Evolutionary conservation across 2,888 invertebrate species (phyloP), one percentile per base, ranked within the genome.

Genomic region (Buathra laborator): DNA sequence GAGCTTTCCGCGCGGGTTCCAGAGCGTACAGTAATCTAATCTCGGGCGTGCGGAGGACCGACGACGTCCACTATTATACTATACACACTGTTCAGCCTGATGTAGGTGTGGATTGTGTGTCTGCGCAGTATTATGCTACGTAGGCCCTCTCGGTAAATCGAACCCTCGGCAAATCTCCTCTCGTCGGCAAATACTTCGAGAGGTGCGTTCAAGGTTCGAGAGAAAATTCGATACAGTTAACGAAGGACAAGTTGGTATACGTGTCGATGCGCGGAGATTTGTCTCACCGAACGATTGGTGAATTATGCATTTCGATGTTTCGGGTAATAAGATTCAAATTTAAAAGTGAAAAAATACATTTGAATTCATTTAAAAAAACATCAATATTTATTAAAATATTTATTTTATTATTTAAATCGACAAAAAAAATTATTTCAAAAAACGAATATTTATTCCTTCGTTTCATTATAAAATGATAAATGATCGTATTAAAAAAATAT

Each of bases 1-100:
- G 75, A 82, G 81, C 86, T 84, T 86, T 84, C 64, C 83, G 84
- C 85, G 86, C 70, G 79, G 74, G 82, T 67, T 64, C 66, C 77
- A 77, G 62, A 68, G 53, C 77, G 77, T 81, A 84, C 32, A 29
- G 62, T 62, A 62, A 84, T 84, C 84, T 84, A 84, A 84, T 84
- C 84, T 84, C 77, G 62, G 46, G 46, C 67, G 72, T 81, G 77
- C 81, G 78, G 74, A 68, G 81, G 83, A 87, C 86, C 83, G 87
- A 83, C 81, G 81, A 86, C 78, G 74, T 83, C 84, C 62, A 62
- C 62, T 29, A 62, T 29, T 29, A 32, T 32, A 62, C 14, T 29
- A 29, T 62, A 32, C 37, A 37, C 7, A 37, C 9, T 37, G 37
- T n/a, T 12, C 10, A 19, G 4, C n/a, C n/a, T 16, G 46, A 59